These are phyloP conservation scores for Phenganax stokvisi DNA, from an alignment of 92 coral and sea anemone species.

Conservation along the genomic window DNA sequence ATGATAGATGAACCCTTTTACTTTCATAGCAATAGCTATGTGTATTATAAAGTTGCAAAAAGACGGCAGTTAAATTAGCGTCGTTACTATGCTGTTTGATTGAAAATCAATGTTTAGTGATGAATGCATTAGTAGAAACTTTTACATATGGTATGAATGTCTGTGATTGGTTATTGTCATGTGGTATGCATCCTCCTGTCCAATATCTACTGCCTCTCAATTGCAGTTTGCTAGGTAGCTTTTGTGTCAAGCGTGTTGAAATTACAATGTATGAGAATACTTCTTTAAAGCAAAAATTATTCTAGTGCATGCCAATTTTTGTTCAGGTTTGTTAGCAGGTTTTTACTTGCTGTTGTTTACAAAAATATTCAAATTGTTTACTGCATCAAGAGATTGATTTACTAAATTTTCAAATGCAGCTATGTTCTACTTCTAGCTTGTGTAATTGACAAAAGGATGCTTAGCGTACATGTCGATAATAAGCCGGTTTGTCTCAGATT, in stretches of 20 bases:
- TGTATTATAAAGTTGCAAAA: no score
- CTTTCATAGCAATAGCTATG: no score
- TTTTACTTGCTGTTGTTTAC: no score
- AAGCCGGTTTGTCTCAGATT: conserved; percentile 43
- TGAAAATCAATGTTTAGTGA: background rate
- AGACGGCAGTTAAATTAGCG: no score
- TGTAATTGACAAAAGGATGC: no score
- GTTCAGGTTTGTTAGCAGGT: no score
- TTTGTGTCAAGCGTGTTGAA: background rate
- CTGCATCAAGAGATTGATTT: no score
- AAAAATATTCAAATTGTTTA: no score
- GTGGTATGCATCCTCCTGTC: conserved; percentile 41
- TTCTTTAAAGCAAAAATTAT: background rate
- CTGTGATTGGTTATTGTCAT: conserved; percentile 35
- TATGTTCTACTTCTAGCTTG: no score
- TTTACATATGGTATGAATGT: background rate
- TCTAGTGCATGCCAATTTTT: no score
- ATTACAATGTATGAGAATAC: background rate
- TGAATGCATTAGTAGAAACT: background rate
- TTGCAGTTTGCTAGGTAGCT: background rate
- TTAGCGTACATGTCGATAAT: conserved; percentile 16
- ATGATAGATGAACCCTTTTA: no score
- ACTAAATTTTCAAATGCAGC: no score
- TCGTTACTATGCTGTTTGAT: background rate
- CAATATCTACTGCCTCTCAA: background rate